phyloP scores from a whole-genome alignment of 2,888 invertebrate species.

The Yponomeuta plumbellus region DNA sequence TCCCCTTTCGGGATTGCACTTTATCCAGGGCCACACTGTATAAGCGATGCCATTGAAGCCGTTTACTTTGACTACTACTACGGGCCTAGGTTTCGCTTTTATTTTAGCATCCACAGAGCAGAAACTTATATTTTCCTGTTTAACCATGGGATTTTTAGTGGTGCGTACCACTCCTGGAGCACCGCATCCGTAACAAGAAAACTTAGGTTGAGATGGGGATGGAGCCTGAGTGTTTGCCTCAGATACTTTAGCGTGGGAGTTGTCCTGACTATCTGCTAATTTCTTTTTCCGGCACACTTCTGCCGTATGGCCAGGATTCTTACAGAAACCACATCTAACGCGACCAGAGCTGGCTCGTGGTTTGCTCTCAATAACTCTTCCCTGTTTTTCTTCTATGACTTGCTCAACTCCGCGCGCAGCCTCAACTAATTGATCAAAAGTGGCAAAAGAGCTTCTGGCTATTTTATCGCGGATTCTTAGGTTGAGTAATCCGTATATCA shows the following conservation, averaged over 20 bases:
- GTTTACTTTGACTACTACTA: conserved; percentile 18
- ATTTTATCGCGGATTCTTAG: conserved; percentile 1
- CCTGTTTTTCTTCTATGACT: too few species aligned
- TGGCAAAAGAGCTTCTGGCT: neutral
- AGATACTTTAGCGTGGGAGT: neutral
- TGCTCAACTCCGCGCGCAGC: neutral
- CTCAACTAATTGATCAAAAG: neutral
- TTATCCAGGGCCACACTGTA: too few species aligned
- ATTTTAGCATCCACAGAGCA: conserved; percentile 17
- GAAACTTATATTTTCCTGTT: conserved; percentile 18
- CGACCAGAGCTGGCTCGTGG: too few species aligned
- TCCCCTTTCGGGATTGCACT: too few species aligned
- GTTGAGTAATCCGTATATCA: conserved; percentile 11
- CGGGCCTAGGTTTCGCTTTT: conserved; percentile 21
- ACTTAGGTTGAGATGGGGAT: conserved; percentile 15
- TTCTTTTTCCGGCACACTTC: conserved; percentile 11
- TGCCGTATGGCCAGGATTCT: neutral
- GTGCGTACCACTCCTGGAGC: conserved; percentile 18
- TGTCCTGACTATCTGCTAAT: neutral
- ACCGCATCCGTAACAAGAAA: conserved; percentile 20
- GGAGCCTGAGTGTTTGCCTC: neutral
- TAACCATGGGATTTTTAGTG: neutral
- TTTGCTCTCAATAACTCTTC: too few species aligned
- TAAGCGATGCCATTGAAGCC: conserved; percentile 18
- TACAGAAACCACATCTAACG: neutral